A percentile compares a stretch with the other conserved stretches of the same genome.
These are phyloP conservation scores for Mandrillus leucophaeus DNA, from an alignment of 2,113 vertebrate genomes.

Conservation along the genomic window DNA sequence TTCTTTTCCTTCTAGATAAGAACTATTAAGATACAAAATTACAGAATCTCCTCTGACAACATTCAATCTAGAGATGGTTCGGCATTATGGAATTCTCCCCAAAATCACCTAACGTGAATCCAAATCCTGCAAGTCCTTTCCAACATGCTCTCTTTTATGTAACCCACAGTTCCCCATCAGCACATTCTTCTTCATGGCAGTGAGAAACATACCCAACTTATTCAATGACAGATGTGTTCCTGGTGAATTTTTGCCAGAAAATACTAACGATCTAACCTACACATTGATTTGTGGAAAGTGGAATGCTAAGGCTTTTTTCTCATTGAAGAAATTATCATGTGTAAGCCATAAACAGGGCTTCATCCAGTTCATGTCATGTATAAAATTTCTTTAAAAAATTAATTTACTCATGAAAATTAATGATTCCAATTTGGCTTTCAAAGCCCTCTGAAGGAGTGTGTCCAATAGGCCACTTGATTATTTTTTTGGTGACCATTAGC, in stretches of 20 bases:
- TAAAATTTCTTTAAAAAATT: neutral
- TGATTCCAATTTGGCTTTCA: neutral
- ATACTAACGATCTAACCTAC: neutral
- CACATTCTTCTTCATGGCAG: neutral
- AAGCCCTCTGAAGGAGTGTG: neutral
- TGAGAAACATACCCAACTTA: neutral
- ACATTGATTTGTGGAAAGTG: neutral
- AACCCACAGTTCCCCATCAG: accelerated
- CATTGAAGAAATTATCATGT: neutral
- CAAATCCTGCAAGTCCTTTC: neutral
- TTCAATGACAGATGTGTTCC: neutral
- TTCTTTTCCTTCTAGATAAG: neutral
- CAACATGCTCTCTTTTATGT: neutral
- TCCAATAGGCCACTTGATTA: neutral
- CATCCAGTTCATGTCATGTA: neutral
- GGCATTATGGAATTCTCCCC: neutral
- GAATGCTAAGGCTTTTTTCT: neutral
- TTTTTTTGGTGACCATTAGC: neutral
- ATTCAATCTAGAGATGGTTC: neutral
- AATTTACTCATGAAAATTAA: neutral
- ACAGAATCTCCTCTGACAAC: neutral
- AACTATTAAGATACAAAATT: neutral
- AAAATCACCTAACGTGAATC: neutral
- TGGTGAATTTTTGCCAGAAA: neutral
- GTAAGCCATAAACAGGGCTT: neutral